A percentile compares a stretch with the other conserved stretches of the same genome.
phyloP scores from a whole-genome alignment of 1,140 invertebrate genomes.

The Drosophila subpulchrella region DNA sequence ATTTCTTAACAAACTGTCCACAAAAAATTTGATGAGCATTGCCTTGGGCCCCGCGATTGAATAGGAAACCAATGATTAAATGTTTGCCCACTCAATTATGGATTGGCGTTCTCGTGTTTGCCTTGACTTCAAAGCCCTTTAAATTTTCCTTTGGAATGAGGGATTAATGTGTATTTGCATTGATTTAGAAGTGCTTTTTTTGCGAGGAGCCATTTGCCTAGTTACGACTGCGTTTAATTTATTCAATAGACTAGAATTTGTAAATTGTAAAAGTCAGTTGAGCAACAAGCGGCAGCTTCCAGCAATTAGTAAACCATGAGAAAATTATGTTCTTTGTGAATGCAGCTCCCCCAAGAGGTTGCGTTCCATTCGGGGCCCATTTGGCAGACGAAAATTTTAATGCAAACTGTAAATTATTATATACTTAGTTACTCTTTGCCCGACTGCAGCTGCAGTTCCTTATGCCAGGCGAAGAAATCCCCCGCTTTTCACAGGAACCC shows the following conservation, averaged over 20 bases:
- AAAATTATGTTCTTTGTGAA: constrained; percentile 45
- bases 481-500: background rate
- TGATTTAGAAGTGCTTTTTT: background rate
- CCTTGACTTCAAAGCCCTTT: constrained; percentile 17
- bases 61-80: constrained; percentile 23
- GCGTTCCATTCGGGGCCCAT: constrained; percentile 9
- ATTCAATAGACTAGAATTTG: constrained; percentile 43
- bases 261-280: constrained; percentile 40
- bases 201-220: background rate
- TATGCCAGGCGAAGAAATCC: background rate
- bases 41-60: constrained; percentile 10
- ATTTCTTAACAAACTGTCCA: too few relatives aligned
- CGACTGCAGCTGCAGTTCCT: constrained; percentile 6
- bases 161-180: constrained; percentile 15
- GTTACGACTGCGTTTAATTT: constrained; percentile 54
- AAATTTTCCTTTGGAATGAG: background rate
- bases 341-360: constrained; percentile 11
- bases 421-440: constrained; percentile 30
- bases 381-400: constrained; percentile 45
- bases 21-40: background rate
- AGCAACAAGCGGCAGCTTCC: constrained; percentile 16
- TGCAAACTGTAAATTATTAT: constrained; percentile 64
- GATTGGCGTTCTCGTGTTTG: constrained; percentile 26
- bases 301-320: constrained; percentile 70
- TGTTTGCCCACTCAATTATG: constrained; percentile 42